Evolutionary conservation across 2,888 invertebrate species (phyloP), one percentile per base, ranked within the genome.

Genomic region (Ormia ochracea): DNA sequence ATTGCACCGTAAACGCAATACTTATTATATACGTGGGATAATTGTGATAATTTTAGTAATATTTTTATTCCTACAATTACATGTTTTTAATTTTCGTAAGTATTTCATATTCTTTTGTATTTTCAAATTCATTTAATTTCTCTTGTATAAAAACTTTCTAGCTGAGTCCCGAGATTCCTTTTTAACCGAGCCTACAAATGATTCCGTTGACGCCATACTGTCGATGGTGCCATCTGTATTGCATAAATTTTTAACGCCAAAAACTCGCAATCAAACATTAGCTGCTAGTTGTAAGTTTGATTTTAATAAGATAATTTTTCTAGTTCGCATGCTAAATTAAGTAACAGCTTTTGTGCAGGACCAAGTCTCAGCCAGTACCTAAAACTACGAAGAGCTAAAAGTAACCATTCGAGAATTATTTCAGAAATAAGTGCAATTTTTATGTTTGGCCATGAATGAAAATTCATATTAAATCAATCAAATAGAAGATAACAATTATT

Each of bases 141-240:
- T 31, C 4, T 21, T 54, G 17, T 9, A 54, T 52, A 52, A 17
- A 23, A 50, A 31, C 10, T 52, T 65, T 82, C 6, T 54, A 90
- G 90, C 88, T 82, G 89, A 89, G 81, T 85, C 85, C 88, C 91
- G 91, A 90, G 92, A 92, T 80, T 87, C 89, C 2, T 83, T 86
- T 74, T 81, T 87, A 50, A 84, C 82, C 48, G 89, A 89, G 80
- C 90, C 92, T 63, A 90, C 92, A 84, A 95, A 96, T 88, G 95
- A 95, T 85, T 94, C 94, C 0, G 92, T 93, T 66, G 93, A 94
- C 83, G 94, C 95, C 84, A 94, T 96, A 66, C 91, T 95, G 81
- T 94, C 94, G 78, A 92, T 95, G 91, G 95, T 96, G 82, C 96
- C 96, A 45, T 93, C 93, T 31, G 94, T 95, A 83, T 91, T 96